phyloP scores from a whole-genome alignment of 2,797 vertebrate genomes.

The Bucorvus abyssinicus region DNA sequence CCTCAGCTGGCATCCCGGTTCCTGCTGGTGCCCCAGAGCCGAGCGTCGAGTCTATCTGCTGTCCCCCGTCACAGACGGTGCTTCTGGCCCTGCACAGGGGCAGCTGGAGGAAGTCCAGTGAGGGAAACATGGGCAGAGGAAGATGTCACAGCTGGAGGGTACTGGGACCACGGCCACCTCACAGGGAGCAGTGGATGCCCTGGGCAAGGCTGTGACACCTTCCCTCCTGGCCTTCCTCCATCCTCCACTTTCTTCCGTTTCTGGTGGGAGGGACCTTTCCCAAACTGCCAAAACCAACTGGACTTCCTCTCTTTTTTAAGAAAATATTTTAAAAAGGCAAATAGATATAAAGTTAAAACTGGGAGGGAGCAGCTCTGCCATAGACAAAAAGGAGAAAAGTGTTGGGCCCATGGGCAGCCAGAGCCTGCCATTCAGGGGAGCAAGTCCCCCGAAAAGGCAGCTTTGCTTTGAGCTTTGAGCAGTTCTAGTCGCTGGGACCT shows the following conservation, averaged over 20 bases:
- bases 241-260: not conserved
- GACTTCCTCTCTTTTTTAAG: not conserved
- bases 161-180: fast-evolving
- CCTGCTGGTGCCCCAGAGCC: not conserved
- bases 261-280: not conserved
- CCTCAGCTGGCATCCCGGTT: not conserved
- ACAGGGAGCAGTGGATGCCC: not conserved
- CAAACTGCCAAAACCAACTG: not conserved
- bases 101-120: not conserved
- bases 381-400: not conserved
- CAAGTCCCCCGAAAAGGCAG: not conserved
- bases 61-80: fast-evolving
- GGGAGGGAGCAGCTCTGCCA: not conserved
- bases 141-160: not conserved
- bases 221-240: not conserved
- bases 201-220: not conserved
- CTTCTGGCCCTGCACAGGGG: not conserved
- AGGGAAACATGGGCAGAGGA: not conserved
- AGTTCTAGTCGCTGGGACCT: not conserved
- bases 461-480: not conserved
- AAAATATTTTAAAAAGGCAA: not conserved
- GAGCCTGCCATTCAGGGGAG: fast-evolving
- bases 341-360: not conserved
- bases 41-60: fast-evolving
- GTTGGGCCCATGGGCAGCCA: not conserved